A percentile compares a stretch with the other conserved stretches of the same genome.
Evolutionary conservation across 2,797 vertebrate genomes (phyloP).

Genomic region (Sebastes steindachneri): DNA sequence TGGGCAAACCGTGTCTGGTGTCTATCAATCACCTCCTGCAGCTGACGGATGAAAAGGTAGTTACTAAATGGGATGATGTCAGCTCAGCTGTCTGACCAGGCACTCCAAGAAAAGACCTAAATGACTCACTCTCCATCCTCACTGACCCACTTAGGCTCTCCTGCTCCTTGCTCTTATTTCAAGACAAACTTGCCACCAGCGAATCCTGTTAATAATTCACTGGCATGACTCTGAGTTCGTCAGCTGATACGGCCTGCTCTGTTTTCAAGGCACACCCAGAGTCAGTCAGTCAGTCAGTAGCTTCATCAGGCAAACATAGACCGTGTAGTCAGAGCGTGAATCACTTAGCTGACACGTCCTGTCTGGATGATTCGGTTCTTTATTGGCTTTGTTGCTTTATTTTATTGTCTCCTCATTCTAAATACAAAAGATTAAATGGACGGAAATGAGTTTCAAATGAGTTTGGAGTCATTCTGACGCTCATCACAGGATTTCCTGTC

Average conservation of each 20-base stretch:
- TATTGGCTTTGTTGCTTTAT: background rate
- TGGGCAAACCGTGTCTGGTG: background rate
- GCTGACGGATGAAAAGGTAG: background rate
- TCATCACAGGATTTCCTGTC: constrained; percentile 30
- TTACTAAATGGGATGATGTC: constrained; percentile 34
- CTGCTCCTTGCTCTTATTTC: constrained; percentile 53
- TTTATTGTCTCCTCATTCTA: background rate
- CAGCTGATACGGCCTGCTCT: constrained; percentile 67
- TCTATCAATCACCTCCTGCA: background rate
- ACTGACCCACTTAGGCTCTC: constrained; percentile 45
- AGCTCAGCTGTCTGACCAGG: constrained; percentile 24
- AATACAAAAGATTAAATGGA: background rate
- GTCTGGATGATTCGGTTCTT: background rate
- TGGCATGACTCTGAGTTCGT: constrained; percentile 60
- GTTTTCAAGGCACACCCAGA: constrained; percentile 59
- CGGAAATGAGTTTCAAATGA: too few relatives aligned
- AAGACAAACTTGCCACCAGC: constrained; percentile 30
- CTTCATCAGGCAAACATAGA: constrained; percentile 14
- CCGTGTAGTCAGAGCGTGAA: constrained; percentile 29
- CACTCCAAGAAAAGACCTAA: constrained; percentile 21
- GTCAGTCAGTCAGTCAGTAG: constrained; percentile 34
- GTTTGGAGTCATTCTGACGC: constrained; percentile 19
- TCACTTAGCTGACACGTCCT: constrained; percentile 10
- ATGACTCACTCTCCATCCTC: constrained; percentile 34
- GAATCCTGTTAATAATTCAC: constrained; percentile 77